phyloP scores from a whole-genome alignment of 2,797 vertebrate species.

The Protonibea diacanthus region DNA sequence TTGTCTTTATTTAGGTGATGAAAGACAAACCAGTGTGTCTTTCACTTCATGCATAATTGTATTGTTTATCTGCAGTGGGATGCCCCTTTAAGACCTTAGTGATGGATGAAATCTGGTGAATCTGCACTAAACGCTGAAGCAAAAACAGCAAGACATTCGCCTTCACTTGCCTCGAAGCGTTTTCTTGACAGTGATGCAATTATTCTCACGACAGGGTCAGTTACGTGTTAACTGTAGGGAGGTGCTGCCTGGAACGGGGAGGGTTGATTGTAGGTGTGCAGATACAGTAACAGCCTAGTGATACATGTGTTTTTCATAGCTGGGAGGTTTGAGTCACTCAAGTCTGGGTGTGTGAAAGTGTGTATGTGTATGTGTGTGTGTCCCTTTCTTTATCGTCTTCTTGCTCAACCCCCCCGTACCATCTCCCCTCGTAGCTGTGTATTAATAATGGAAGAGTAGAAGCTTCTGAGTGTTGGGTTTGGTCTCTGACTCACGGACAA shows the following conservation, averaged over 20 bases:
- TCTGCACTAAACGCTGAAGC: conserved; percentile 55
- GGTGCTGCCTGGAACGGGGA: conserved; percentile 17
- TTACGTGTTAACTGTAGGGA: conserved; percentile 16
- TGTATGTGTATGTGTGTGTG: conserved; percentile 9
- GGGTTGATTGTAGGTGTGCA: conserved; percentile 48
- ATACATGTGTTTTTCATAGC: conserved; percentile 40
- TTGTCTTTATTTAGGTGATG: neutral
- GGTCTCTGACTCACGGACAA: conserved; percentile 44
- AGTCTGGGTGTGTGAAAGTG: conserved; percentile 5
- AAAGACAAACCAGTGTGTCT: neutral
- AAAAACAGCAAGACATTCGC: conserved; percentile 30
- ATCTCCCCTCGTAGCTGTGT: conserved; percentile 27
- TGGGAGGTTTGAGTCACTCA: conserved; percentile 59
- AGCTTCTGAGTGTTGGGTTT: conserved; percentile 39
- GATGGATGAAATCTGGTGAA: conserved; percentile 46
- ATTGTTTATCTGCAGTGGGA: conserved; percentile 30
- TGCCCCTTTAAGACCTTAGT: conserved; percentile 39
- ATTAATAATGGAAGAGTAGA: conserved; percentile 63
- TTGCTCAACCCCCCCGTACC: neutral
- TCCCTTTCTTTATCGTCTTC: conserved; percentile 2
- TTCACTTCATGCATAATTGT: neutral
- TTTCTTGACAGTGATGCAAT: conserved; percentile 12
- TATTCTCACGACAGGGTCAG: conserved; percentile 17
- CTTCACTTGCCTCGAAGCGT: conserved; percentile 4
- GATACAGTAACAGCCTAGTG: conserved; percentile 27